A percentile compares a stretch with the other conserved stretches of the same genome.
phyloP scores from a whole-genome alignment of 2,888 invertebrate genomes.

The Phengaris arion region DNA sequence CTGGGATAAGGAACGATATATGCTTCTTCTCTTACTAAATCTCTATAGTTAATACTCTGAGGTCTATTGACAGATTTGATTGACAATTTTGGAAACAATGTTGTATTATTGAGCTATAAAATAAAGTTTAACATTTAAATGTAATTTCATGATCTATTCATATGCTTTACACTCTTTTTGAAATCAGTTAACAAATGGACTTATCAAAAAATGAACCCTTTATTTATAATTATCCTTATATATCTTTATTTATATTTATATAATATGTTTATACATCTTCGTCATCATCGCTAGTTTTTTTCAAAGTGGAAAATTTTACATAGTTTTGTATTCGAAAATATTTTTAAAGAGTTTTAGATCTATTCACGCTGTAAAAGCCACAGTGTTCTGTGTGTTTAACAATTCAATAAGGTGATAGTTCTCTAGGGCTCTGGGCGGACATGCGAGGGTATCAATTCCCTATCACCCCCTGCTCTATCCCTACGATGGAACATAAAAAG shows the following conservation, averaged over 20 bases:
- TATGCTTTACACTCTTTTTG: too few relatives aligned
- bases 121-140: background rate
- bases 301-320: too few relatives aligned
- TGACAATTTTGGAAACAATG: constrained; percentile 1
- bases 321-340: too few relatives aligned
- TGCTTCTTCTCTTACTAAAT: too few relatives aligned
- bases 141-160: background rate
- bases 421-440: background rate
- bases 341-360: background rate
- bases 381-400: background rate
- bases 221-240: too few relatives aligned
- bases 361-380: background rate
- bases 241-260: too few relatives aligned
- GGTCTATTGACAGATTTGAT: background rate
- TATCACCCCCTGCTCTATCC: background rate
- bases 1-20: too few relatives aligned
- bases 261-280: too few relatives aligned
- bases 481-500: constrained; percentile 10
- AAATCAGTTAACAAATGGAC: too few relatives aligned
- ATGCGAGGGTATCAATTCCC: background rate
- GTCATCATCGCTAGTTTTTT: too few relatives aligned
- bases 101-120: background rate
- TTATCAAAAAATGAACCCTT: too few relatives aligned
- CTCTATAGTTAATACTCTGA: too few relatives aligned
- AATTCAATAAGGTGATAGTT: constrained; percentile 11